Conservation (phyloP, 1,140 invertebrate genomes). For the Venturia canescens region DNA sequence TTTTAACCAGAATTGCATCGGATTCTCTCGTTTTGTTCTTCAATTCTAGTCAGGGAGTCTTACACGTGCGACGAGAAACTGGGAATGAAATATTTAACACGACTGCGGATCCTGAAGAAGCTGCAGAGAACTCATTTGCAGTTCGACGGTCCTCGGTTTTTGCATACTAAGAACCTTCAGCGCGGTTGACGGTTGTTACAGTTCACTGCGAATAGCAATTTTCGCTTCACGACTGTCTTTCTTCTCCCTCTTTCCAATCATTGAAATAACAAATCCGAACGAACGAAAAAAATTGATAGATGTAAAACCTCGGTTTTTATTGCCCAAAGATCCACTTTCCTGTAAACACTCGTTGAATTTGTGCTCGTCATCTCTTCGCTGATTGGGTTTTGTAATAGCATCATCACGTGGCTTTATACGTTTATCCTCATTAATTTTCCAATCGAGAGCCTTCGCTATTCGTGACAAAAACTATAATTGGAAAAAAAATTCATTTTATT, state of each 20-base stretch:
- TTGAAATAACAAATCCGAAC: background rate
- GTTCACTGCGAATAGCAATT: conserved; percentile 12
- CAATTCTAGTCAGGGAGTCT: background rate
- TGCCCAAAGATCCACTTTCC: too few species aligned
- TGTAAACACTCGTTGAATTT: too few species aligned
- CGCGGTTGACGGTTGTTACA: background rate
- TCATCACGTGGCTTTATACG: too few species aligned
- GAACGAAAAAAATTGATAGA: too few species aligned
- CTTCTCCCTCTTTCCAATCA: background rate
- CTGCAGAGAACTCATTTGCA: conserved; percentile 3
- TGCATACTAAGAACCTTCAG: background rate
- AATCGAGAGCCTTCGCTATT: too few species aligned
- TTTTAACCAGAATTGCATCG: background rate
- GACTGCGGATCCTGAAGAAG: background rate
- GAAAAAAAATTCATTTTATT: too few species aligned
- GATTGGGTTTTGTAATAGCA: too few species aligned
- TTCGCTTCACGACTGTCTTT: background rate
- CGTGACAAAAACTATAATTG: too few species aligned
- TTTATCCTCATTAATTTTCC: too few species aligned
- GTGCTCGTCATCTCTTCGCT: too few species aligned
- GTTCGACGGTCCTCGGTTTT: background rate
- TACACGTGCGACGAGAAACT: background rate
- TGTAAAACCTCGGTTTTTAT: too few species aligned
- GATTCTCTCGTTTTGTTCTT: conserved; percentile 5
- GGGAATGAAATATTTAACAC: background rate